A percentile compares a stretch with the other conserved stretches of the same genome.
These are phyloP conservation scores for Vulpes lagopus DNA, from an alignment of 2,113 vertebrate species.

Conservation along the genomic window DNA sequence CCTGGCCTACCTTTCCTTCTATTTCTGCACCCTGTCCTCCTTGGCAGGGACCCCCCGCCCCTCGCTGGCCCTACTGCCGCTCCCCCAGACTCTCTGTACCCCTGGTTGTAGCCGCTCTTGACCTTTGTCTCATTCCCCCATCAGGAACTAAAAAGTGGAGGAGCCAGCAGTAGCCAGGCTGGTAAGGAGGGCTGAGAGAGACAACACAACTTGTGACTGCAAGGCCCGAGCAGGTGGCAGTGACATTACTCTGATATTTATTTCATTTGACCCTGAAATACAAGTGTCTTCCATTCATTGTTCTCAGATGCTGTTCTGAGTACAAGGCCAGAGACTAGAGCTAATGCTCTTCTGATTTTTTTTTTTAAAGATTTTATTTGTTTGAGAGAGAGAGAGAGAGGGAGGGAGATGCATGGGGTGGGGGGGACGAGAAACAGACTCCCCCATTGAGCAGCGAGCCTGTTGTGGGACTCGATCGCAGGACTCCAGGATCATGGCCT, in stretches of 20 bases:
- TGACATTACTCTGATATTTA: no score
- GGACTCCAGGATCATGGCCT: no score
- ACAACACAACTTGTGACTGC: accelerated
- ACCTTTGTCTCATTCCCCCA: accelerated
- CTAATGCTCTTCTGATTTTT: not conserved
- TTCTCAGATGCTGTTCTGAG: not conserved
- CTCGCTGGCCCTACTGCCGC: not conserved
- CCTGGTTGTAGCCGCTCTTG: accelerated
- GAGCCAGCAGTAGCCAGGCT: not conserved
- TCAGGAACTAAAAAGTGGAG: not conserved
- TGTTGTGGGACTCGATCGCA: no score
- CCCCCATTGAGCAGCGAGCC: no score
- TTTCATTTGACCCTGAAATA: accelerated
- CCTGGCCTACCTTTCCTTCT: not conserved
- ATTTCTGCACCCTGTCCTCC: not conserved
- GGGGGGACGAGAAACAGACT: no score
- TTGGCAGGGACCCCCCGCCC: not conserved
- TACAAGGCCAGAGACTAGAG: not conserved
- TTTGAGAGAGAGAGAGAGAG: no score
- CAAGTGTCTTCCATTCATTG: not conserved
- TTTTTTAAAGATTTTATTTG: no score
- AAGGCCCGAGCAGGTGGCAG: not conserved
- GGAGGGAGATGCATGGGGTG: no score
- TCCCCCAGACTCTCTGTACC: accelerated
- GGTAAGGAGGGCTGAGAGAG: not conserved